A percentile compares a stretch with the other conserved stretches of the same genome.
Conservation (phyloP, 1,140 invertebrate genomes). For the Drosophila baimaii region DNA sequence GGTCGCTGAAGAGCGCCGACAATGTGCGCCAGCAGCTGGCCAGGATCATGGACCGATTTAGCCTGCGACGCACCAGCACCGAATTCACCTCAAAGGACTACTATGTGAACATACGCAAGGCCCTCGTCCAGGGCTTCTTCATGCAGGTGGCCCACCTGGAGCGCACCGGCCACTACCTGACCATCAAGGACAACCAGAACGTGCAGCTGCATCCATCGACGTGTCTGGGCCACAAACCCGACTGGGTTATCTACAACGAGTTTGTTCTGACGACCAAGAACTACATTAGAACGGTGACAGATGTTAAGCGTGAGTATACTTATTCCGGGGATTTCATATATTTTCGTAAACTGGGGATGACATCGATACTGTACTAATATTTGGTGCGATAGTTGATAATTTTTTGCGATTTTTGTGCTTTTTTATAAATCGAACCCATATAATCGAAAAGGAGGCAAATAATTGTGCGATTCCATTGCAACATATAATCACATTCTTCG, state of each 20-base stretch:
- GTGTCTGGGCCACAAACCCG: constrained; percentile 99
- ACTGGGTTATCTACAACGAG: constrained; percentile 99
- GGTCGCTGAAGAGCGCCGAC: constrained; percentile 95
- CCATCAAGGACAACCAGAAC: constrained; percentile 99
- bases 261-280: constrained; percentile 99
- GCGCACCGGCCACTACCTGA: constrained; percentile 97
- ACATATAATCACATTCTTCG: too few species aligned
- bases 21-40: constrained; percentile 89
- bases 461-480: too few species aligned
- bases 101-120: constrained; percentile 99
- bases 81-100: constrained; percentile 99
- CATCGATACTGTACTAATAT: too few species aligned
- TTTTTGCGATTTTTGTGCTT: too few species aligned
- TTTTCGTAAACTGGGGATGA: too few species aligned
- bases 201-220: constrained; percentile 99
- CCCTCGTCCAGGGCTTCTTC: constrained; percentile 98
- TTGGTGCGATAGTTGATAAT: too few species aligned
- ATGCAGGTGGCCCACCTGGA: constrained; percentile 99
- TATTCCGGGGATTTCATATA: background rate
- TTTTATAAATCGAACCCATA: too few species aligned
- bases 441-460: too few species aligned
- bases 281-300: constrained; percentile 99
- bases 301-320: constrained; percentile 95
- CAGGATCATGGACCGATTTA: constrained; percentile 92
- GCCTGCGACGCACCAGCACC: constrained; percentile 96